Conservation (phyloP, 2,797 vertebrate species). For the Sarcophilus harrisii region DNA sequence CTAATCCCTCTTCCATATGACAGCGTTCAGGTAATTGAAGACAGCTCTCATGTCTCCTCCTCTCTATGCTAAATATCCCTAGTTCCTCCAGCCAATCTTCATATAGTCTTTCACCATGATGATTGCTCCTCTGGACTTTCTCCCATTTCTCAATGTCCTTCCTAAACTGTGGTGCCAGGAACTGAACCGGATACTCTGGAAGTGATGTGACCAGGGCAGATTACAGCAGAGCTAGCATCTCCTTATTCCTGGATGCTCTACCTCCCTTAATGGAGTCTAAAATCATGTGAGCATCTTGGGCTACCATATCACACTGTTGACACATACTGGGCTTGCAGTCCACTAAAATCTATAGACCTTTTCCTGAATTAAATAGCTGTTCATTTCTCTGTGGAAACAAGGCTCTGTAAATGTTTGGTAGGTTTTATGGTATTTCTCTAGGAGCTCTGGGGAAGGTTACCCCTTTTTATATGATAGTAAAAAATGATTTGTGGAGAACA, state of each 20-base stretch:
- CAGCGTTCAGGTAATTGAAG: conserved; percentile 1
- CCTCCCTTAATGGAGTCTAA: not conserved
- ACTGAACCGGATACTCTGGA: not conserved
- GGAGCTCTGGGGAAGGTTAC: not conserved
- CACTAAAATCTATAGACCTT: not conserved
- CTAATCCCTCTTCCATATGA: not conserved
- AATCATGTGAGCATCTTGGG: not conserved
- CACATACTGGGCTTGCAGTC: not conserved
- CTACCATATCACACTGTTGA: not conserved
- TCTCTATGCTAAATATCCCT: not conserved
- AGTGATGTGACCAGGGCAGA: not conserved
- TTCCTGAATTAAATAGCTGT: not conserved
- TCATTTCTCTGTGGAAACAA: not conserved
- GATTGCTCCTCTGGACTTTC: not conserved
- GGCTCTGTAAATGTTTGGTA: not conserved
- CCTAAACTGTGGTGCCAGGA: not conserved
- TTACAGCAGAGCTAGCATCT: not conserved
- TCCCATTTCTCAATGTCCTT: conserved; percentile 2
- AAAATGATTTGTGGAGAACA: not conserved
- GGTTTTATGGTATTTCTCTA: not conserved
- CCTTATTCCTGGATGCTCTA: not conserved
- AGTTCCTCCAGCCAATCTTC: not conserved
- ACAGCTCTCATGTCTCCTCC: not conserved
- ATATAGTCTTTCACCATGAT: not conserved
- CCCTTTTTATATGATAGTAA: not conserved